Conservation (phyloP, 2,113 vertebrate genomes). For the Pitta sordida region DNA sequence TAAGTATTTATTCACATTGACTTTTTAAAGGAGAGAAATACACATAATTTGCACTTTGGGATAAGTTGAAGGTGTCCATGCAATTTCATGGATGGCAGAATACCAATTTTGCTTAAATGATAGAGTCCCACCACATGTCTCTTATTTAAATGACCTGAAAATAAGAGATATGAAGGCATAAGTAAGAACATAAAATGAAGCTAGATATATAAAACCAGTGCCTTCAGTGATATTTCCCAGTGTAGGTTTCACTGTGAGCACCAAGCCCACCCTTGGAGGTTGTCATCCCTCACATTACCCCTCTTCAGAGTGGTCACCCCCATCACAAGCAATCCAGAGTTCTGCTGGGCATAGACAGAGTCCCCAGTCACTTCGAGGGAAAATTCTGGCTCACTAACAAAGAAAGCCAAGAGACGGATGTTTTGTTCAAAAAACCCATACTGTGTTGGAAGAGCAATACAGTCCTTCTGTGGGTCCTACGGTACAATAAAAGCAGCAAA, state of each 20-base stretch:
- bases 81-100: constrained; percentile 73
- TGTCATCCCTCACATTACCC: neutral
- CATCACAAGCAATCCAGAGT: neutral
- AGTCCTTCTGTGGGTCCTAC: neutral
- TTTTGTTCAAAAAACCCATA: neutral
- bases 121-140: constrained; percentile 62
- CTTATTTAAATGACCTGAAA: constrained; percentile 70
- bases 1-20: constrained; percentile 37
- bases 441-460: neutral
- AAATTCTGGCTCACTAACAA: neutral
- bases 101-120: constrained; percentile 70
- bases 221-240: constrained; percentile 3
- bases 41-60: constrained; percentile 62
- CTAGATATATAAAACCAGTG: constrained; percentile 31
- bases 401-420: neutral
- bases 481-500: neutral
- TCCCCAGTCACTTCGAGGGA: neutral
- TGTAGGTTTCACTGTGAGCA: constrained; percentile 10
- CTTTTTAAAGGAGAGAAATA: constrained; percentile 57
- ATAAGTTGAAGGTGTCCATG: constrained; percentile 65
- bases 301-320: neutral
- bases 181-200: constrained; percentile 56
- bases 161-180: constrained; percentile 58
- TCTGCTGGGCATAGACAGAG: neutral
- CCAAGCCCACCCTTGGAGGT: neutral